Percentiles rank a stretch among this genome's conserved stretches.
Evolutionary conservation across 2,113 vertebrate species (phyloP).

Genomic region (Chionomys nivalis): DNA sequence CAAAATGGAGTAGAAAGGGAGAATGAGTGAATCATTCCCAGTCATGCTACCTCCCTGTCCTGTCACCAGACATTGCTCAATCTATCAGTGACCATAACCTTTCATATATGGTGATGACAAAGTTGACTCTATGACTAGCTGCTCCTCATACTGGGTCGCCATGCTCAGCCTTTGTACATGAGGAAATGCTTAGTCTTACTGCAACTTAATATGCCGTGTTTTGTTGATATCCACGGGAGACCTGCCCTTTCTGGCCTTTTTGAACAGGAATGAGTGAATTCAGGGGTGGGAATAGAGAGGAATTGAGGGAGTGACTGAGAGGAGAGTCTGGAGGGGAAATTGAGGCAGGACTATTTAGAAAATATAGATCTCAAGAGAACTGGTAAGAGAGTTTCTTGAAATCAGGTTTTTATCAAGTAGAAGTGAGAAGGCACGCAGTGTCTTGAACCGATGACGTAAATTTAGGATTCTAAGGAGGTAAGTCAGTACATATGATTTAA

Average conservation of each 20-base stretch:
- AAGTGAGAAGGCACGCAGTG: background rate
- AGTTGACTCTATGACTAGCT: background rate
- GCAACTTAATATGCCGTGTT: background rate
- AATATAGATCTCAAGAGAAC: background rate
- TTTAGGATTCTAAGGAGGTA: conserved; percentile 26
- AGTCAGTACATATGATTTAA: background rate
- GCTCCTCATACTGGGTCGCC: background rate
- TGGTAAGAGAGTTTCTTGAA: background rate
- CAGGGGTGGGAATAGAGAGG: background rate
- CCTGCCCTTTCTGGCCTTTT: background rate
- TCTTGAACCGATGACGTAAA: conserved; percentile 1
- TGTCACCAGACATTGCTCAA: background rate
- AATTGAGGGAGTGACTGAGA: background rate
- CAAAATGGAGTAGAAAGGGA: background rate
- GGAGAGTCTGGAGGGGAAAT: background rate
- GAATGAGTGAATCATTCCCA: background rate
- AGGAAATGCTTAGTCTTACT: too few species aligned
- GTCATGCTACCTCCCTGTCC: background rate
- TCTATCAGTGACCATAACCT: background rate
- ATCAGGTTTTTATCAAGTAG: background rate
- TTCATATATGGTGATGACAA: background rate
- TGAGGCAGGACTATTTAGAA: background rate
- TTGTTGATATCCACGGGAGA: background rate
- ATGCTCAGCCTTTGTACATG: background rate
- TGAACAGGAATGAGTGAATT: background rate